phyloP scores from a whole-genome alignment of 2,797 vertebrate genomes.

The Synaphobranchus kaupii region DNA sequence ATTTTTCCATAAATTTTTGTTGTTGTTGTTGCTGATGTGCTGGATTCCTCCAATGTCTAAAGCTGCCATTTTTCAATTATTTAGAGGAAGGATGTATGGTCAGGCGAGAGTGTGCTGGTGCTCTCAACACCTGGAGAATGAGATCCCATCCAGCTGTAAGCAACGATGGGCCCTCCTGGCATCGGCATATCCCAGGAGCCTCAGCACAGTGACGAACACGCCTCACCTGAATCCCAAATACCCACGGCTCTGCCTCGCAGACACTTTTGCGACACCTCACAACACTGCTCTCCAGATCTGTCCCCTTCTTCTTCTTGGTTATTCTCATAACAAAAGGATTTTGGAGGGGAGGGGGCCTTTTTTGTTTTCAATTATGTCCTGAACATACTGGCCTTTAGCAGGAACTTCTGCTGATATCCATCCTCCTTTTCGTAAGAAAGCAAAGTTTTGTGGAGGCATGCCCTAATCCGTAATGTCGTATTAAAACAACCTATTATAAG shows the following conservation, averaged over 20 bases:
- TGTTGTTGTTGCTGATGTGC: background rate
- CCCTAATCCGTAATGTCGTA: background rate
- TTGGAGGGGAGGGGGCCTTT: background rate
- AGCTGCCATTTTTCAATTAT: conserved; percentile 5
- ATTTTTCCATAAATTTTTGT: conserved; percentile 13
- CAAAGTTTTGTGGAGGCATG: background rate
- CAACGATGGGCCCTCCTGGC: background rate
- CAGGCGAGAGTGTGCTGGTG: background rate
- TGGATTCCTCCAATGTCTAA: background rate
- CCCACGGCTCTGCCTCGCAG: background rate
- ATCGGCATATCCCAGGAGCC: background rate
- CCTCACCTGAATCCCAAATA: background rate
- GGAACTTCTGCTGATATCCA: background rate
- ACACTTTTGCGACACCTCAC: background rate
- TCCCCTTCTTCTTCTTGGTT: background rate
- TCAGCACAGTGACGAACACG: background rate
- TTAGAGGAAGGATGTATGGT: background rate
- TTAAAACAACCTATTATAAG: background rate
- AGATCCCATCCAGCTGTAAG: conserved; percentile 10
- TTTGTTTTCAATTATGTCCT: background rate
- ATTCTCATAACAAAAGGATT: background rate
- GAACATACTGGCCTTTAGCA: background rate
- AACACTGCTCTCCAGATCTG: background rate
- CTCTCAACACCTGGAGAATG: conserved; percentile 2
- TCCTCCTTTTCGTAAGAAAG: background rate